These are phyloP conservation scores for Poecilia picta DNA, from an alignment of 2,797 vertebrate species.

Conservation along the genomic window DNA sequence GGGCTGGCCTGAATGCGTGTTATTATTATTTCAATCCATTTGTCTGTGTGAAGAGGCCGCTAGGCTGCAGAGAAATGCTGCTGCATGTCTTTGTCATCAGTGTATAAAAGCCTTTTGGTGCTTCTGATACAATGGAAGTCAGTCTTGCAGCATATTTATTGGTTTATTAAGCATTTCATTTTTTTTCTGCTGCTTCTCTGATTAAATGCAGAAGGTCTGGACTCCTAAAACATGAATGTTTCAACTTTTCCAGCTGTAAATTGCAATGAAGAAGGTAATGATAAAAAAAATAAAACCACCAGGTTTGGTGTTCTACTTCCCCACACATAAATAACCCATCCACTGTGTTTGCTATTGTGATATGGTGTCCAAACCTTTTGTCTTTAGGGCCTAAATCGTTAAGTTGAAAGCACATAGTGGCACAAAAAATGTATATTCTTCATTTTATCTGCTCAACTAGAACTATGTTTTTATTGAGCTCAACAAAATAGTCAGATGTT, in stretches of 20 bases:
- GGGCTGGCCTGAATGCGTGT: background rate
- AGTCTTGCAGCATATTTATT: background rate
- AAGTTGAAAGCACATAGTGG: no score
- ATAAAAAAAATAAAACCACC: background rate
- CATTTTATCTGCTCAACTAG: no score
- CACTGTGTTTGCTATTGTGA: background rate
- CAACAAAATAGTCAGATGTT: no score
- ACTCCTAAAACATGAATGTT: background rate
- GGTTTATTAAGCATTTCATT: background rate
- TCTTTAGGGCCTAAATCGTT: no score
- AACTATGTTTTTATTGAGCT: no score
- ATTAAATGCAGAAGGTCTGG: background rate
- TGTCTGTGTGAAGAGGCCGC: background rate
- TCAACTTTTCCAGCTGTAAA: background rate
- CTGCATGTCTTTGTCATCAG: conserved; percentile 1
- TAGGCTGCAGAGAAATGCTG: conserved; percentile 5
- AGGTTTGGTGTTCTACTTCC: background rate
- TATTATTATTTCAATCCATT: background rate
- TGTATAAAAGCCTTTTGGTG: background rate
- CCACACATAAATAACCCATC: background rate
- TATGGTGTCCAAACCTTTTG: no score
- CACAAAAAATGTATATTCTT: no score
- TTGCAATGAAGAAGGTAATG: background rate
- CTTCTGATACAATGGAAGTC: background rate
- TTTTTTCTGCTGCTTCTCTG: background rate